phyloP scores from a whole-genome alignment of 2,113 vertebrate genomes.

The Gymnorhina tibicen region DNA sequence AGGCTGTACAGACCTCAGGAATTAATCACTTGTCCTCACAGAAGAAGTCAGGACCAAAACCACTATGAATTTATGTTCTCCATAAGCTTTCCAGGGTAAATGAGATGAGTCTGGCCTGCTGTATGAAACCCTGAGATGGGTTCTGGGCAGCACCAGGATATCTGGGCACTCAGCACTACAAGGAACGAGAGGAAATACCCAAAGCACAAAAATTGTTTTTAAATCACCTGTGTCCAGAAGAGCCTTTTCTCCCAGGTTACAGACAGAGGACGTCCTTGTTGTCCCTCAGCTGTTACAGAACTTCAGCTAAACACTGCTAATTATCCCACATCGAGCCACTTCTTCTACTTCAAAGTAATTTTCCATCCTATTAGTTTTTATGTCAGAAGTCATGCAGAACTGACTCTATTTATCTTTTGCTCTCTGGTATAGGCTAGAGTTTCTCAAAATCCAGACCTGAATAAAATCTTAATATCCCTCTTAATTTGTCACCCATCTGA shows the following conservation, averaged over 20 bases:
- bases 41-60: not conserved
- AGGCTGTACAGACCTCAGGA: not conserved
- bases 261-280: not conserved
- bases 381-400: constrained; percentile 53
- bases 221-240: not conserved
- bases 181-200: not conserved
- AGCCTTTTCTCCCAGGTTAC: not conserved
- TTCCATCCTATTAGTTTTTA: constrained; percentile 68
- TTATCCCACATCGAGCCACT: constrained; percentile 42
- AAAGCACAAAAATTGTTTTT: not conserved
- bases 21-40: not conserved
- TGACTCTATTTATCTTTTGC: constrained; percentile 42
- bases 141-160: not conserved
- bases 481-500: constrained; percentile 46
- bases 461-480: constrained; percentile 35
- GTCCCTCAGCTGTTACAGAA: constrained; percentile 48
- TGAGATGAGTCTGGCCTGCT: not conserved
- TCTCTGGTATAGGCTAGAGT: not conserved
- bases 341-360: constrained; percentile 57
- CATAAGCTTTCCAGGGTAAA: not conserved
- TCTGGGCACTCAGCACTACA: not conserved
- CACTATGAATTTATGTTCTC: not conserved
- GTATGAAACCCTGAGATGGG: not conserved
- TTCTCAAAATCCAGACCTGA: constrained; percentile 42
- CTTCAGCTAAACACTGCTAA: constrained; percentile 31